These are phyloP conservation scores for Cosmorhoe ocellata DNA, from an alignment of 2,888 invertebrate species.

Conservation along the genomic window DNA sequence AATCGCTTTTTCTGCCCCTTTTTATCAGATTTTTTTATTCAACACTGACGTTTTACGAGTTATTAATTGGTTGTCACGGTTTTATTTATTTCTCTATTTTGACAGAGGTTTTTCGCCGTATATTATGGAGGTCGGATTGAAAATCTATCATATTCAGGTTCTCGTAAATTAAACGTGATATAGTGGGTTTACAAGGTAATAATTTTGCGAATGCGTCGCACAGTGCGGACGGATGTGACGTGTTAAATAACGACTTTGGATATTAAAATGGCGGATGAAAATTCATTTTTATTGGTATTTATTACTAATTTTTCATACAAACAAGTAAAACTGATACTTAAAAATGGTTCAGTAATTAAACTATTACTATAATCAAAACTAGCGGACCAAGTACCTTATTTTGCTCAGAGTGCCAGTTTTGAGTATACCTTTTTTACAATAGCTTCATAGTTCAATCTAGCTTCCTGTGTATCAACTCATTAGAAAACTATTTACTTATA, in stretches of 20 bases:
- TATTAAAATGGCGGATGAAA: conserved; percentile 74
- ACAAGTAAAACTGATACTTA: no score
- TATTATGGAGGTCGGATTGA: conserved; percentile 77
- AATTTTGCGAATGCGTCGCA: conserved; percentile 74
- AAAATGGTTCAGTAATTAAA: no score
- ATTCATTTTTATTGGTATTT: conserved; percentile 41
- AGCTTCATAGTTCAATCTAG: no score
- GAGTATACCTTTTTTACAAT: no score
- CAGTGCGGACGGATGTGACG: conserved; percentile 79
- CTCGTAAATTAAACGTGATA: conserved; percentile 80
- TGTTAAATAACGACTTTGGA: conserved; percentile 76
- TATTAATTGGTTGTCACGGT: conserved; percentile 82
- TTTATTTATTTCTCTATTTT: conserved; percentile 83
- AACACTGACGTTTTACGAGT: conserved; percentile 81
- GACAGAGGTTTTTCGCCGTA: conserved; percentile 78
- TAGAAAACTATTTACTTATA: no score
- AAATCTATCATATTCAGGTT: conserved; percentile 83
- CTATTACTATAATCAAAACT: no score
- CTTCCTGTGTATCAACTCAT: no score
- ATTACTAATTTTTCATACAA: conserved; percentile 12
- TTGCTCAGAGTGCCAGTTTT: no score
- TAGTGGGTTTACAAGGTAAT: conserved; percentile 79
- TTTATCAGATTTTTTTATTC: conserved; percentile 74
- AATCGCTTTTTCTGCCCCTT: conserved; percentile 76
- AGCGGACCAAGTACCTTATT: no score